phyloP scores from a whole-genome alignment of 2,113 vertebrate species.

The Plecturocebus donacophilus region DNA sequence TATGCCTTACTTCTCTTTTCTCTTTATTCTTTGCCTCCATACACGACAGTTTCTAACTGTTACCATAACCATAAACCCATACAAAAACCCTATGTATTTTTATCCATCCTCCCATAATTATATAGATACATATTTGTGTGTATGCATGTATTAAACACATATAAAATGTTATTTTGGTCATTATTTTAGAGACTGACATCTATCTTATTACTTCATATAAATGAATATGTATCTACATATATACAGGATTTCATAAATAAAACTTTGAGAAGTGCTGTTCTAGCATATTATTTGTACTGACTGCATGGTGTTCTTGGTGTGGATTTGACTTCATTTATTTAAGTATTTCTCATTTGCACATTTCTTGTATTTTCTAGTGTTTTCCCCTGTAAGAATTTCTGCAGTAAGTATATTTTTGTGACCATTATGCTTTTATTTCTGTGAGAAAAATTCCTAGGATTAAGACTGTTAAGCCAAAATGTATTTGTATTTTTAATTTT shows the following conservation, averaged over 20 bases:
- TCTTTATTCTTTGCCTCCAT: not conserved
- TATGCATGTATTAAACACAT: not conserved
- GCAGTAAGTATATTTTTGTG: not conserved
- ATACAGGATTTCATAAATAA: not conserved
- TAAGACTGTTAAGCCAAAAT: not conserved
- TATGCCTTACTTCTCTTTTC: not conserved
- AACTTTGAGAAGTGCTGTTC: not conserved
- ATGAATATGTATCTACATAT: not conserved
- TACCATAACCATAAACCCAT: not conserved
- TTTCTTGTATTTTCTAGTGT: not conserved
- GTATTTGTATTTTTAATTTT: constrained; percentile 56
- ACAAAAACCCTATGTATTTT: not conserved
- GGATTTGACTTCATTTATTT: not conserved
- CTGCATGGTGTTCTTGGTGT: not conserved
- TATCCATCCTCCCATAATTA: not conserved
- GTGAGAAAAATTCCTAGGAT: not conserved
- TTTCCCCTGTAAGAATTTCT: not conserved
- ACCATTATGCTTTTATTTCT: not conserved
- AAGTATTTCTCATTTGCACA: not conserved
- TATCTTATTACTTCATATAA: no score
- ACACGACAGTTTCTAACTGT: not conserved
- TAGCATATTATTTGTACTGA: not conserved
- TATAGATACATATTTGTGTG: not conserved
- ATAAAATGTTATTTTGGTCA: not conserved
- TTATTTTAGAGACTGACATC: not conserved